Evolutionary conservation across 2,797 vertebrate genomes (phyloP), one percentile per base, ranked within the genome.

Genomic region (Holocentrus rufus): DNA sequence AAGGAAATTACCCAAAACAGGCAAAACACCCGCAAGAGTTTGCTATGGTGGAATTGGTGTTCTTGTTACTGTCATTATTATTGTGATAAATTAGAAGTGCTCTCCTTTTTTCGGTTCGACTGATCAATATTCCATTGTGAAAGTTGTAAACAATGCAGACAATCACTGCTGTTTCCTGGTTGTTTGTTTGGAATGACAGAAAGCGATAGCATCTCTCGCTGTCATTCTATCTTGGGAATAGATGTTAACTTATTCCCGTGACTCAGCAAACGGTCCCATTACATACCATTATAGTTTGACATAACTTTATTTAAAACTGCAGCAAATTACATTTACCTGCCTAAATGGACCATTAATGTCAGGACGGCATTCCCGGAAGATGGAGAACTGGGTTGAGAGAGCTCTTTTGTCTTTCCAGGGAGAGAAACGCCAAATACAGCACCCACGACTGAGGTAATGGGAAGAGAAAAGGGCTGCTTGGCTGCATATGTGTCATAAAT

Each of bases 251-350:
- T 78, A 77, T 85, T 72, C 64, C 55, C 34, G 64, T 89, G 86
- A 90, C 78, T 90, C 85, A 87, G 81, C 84, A 82, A 31, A 63
- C 53, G 36, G 57, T 7, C 10, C 79, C 79, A 90, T 92, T 90
- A 88, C 47, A 67, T 56, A 30, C 81, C 81, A 86, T 83, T 85
- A 82, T 27, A 84, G 74, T 74, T 77, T 70, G 76, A 84, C 78
- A 67, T 88, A 85, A 89, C 85, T 76, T 85, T 65, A 83, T 90
- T 91, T 90, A 36, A 83, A 89, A 79, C 65, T n/a, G 69, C 53
- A 80, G 62, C 31, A 73, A 82, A 87, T 87, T 76, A 65, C 80
- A 91, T 91, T 86, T 77, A 82, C 75, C 65, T 81, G 59, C 77
- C 64, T 85, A 80, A 89, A 85, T 74, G 74, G 85, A 31, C 86